Base-by-base conservation (phyloP, 2,888 invertebrate species). In the Zaprionus obscuricornis region DNA sequence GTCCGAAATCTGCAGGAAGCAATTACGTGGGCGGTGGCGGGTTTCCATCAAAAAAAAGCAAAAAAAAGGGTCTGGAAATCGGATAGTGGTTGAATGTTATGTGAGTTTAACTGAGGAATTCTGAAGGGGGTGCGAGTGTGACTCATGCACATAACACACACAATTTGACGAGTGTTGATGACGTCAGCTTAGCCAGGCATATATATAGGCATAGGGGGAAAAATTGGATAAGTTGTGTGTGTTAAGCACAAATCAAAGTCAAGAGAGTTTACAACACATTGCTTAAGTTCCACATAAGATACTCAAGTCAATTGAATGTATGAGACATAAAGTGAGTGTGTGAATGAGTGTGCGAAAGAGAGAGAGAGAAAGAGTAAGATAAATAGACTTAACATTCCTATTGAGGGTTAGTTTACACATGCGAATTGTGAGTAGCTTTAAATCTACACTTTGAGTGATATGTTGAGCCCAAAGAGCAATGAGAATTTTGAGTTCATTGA, bases 1-100 rank as follows among this genome's bases (percentile, higher is more conserved):
- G 77, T 76, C 74, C 83, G 55, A 75, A 70, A 66, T 79, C 66
- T 70, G 66, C 78, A 79, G 78, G 78, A 79, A 79, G 78, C 84
- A 79, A 79, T 79, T 79, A 79, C 74, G 77, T 81, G 71, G 78
- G 84, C 84, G 84, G 65, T 37, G 33, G 55, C 31, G 58, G 40
- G 34, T n/a, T n/a, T n/a, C n/a, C n/a, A n/a, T n/a, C n/a, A n/a
- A n/a, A n/a, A n/a, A n/a, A n/a, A n/a, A n/a, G n/a, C n/a, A n/a
- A n/a, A n/a, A n/a, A 51, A 51, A 64, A 67, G 69, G 66, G 66
- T 66, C 74, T 76, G 78, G n/a, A 84, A 79, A 84, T 83, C 78
- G 71, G 84, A 84, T 79, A 79, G 84, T 84, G 77, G 62, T 74
- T 73, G 74, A 45, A 62, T 39, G 27, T 49, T 34, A 4, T 20